Percentiles rank a stretch among this genome's conserved stretches.
Conservation (phyloP, 2,888 invertebrate species). For the Tethea ocularis region DNA sequence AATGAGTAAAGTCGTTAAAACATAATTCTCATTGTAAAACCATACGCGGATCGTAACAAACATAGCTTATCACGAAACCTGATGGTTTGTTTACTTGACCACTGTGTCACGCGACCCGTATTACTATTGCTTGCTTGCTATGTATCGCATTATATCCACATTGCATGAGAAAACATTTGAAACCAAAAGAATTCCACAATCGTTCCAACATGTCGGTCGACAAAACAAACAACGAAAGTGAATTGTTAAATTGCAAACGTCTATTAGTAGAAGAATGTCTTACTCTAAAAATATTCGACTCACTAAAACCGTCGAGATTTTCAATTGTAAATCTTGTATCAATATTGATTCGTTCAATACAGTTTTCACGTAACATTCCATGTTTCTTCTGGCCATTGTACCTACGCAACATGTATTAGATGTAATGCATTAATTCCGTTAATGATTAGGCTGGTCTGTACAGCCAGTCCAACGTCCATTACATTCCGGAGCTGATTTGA, state of each 20-base stretch:
- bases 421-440: conserved; percentile 31
- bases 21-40: conserved; percentile 53
- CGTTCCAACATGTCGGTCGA: neutral
- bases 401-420: conserved; percentile 8
- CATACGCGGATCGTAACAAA: conserved; percentile 38
- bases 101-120: conserved; percentile 49
- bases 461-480: conserved; percentile 27
- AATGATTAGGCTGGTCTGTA: conserved; percentile 26
- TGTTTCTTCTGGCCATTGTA: neutral
- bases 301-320: neutral
- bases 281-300: neutral
- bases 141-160: conserved; percentile 27
- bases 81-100: conserved; percentile 49
- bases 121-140: conserved; percentile 31
- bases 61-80: conserved; percentile 50
- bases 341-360: too few species aligned
- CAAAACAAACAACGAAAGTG: neutral
- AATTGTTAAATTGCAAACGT: conserved; percentile 1
- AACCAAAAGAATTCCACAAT: neutral
- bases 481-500: conserved; percentile 53
- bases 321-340: neutral
- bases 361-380: neutral
- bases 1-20: conserved; percentile 52
- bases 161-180: neutral
- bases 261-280: neutral